A percentile compares a stretch with the other conserved stretches of the same genome.
These are phyloP conservation scores for Caenorhabditis drosophilae DNA, from an alignment of 2,888 invertebrate genomes.

Conservation along the genomic window DNA sequence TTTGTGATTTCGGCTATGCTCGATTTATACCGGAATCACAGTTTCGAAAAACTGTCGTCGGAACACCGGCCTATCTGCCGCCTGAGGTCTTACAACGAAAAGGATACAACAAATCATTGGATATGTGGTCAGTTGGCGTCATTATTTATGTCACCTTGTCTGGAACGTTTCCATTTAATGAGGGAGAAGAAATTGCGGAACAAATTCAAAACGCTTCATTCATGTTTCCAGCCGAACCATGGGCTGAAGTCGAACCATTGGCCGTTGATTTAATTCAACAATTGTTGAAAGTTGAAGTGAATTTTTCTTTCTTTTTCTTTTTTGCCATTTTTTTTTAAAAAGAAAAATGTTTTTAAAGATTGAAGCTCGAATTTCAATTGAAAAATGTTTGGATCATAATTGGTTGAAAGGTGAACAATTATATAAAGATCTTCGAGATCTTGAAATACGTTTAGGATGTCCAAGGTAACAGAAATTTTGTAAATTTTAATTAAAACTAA, in stretches of 20 bases:
- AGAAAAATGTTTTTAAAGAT: constrained; percentile 50
- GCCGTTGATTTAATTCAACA: constrained; percentile 96
- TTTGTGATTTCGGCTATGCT: constrained; percentile 69
- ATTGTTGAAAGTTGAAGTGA: constrained; percentile 81
- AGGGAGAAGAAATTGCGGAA: constrained; percentile 86
- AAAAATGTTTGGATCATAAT: constrained; percentile 62
- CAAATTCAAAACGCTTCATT: constrained; percentile 99
- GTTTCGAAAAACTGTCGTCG: constrained; percentile 69
- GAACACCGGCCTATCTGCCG: constrained; percentile 75
- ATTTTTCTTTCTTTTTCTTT: constrained; percentile 1
- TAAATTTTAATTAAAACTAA: neutral
- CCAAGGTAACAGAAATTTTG: constrained; percentile 16
- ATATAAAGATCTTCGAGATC: constrained; percentile 56
- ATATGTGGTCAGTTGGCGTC: constrained; percentile 99
- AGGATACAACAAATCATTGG: constrained; percentile 95
- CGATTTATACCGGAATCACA: constrained; percentile 52
- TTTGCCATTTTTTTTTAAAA: neutral
- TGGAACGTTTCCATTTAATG: constrained; percentile 99
- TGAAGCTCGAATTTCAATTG: constrained; percentile 65
- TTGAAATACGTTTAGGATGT: constrained; percentile 58
- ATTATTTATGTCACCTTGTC: constrained; percentile 93
- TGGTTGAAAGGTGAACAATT: constrained; percentile 66
- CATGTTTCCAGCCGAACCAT: constrained; percentile 98
- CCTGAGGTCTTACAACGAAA: constrained; percentile 97
- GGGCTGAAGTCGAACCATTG: constrained; percentile 91